Base-by-base conservation (phyloP, 2,888 invertebrate genomes). In the Villa cingulata region DNA sequence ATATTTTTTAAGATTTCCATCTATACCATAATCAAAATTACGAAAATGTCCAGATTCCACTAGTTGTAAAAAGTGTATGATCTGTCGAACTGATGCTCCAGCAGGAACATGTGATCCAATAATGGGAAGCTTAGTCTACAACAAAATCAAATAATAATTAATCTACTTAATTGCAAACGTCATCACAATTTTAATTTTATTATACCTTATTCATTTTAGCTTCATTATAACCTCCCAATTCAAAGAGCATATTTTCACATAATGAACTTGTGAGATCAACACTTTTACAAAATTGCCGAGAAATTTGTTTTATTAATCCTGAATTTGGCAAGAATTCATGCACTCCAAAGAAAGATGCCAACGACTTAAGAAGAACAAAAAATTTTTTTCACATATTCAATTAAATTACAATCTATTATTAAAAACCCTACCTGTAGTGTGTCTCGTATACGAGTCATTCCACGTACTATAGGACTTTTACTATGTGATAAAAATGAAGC, bases 301-400 rank as follows among this genome's bases (percentile, higher is more conserved):
- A 76, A 29, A 75, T 71, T 17, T 71, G 68, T 2, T 67, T 68
- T 54, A 74, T 62, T 12, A 82, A 68, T 3, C 63, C 65, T 41
- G 59, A 69, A 48, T 74, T 75, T 1, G 85, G 84, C 50, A 80
- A 53, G 51, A 87, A 80, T 58, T 86, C 83, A 39, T 78, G n/a
- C n/a, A n/a, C n/a, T n/a, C n/a, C n/a, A n/a, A n/a, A n/a, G n/a
- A n/a, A n/a, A n/a, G n/a, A 9, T 9, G 6, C 12, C 6, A 29
- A 29, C 12, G 12, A 9, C 6, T 29, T n/a, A n/a, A n/a, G n/a
- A n/a, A n/a, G 37, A 32, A 20, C 16, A 10, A 27, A 43, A 20
- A 36, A 37, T 49, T 51, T 40, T 46, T 48, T 37, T 49, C 14
- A 29, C 41, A 23, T 27, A 40, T 32, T 15, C 23, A 27, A 49